phyloP scores from a whole-genome alignment of 2,888 invertebrate genomes.

The Metopia argyrocephala region DNA sequence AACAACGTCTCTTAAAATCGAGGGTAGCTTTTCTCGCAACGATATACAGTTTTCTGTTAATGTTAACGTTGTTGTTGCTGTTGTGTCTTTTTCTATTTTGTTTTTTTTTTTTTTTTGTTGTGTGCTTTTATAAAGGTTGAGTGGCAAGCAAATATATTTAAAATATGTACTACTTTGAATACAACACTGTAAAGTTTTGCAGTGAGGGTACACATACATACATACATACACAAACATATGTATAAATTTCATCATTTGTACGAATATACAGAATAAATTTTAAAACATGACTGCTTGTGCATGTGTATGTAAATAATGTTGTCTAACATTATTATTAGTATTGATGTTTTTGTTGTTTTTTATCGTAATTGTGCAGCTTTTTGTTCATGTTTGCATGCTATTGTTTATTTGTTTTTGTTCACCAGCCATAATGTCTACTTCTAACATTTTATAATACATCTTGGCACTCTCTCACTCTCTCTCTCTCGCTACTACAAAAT shows the following conservation, averaged over 20 bases:
- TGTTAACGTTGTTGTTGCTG: slow-evolving; percentile 51
- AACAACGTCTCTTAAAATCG: slow-evolving; percentile 69
- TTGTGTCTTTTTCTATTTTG: slow-evolving; percentile 51
- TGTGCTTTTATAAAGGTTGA: slow-evolving; percentile 53
- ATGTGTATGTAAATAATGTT: neutral
- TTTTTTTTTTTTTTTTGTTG: slow-evolving; percentile 13
- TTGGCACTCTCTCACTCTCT: slow-evolving; percentile 46
- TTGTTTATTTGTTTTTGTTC: neutral
- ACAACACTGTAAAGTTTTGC: slow-evolving; percentile 38
- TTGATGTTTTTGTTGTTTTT: slow-evolving; percentile 8
- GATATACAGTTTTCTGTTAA: slow-evolving; percentile 54
- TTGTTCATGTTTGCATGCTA: neutral
- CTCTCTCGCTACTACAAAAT: neutral
- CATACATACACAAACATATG: neutral
- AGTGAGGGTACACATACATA: slow-evolving; percentile 4
- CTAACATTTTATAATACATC: slow-evolving; percentile 35
- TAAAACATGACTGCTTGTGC: slow-evolving; percentile 7
- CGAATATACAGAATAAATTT: no score
- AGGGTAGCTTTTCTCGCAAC: slow-evolving; percentile 75
- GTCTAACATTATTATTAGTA: slow-evolving; percentile 13
- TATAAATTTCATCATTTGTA: no score
- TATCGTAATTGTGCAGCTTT: slow-evolving; percentile 42
- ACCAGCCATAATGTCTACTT: slow-evolving; percentile 58
- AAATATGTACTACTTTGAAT: slow-evolving; percentile 20
- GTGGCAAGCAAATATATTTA: slow-evolving; percentile 44